A percentile compares a stretch with the other conserved stretches of the same genome.
These are phyloP conservation scores for Notechis scutatus DNA, from an alignment of 2,113 vertebrate genomes.

Conservation along the genomic window DNA sequence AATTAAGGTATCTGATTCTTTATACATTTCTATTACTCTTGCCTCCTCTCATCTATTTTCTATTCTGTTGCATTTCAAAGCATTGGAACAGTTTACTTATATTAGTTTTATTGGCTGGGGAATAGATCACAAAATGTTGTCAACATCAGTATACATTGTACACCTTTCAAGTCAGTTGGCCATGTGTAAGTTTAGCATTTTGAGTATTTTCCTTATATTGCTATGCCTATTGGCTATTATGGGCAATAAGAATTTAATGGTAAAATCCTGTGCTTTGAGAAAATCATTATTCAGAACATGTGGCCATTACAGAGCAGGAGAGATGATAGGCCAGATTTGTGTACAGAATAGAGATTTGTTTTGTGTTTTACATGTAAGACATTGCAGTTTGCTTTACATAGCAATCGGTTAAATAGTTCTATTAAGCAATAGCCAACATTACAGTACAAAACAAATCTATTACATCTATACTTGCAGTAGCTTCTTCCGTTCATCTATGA, in stretches of 20 bases:
- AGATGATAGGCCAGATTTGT: neutral
- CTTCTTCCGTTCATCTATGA: neutral
- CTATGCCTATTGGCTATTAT: neutral
- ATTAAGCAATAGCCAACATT: slow-evolving; percentile 1
- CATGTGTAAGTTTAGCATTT: slow-evolving; percentile 13
- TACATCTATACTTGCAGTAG: neutral
- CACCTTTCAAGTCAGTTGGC: neutral
- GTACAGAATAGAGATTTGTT: neutral
- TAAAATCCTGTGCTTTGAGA: neutral
- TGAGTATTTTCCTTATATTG: neutral
- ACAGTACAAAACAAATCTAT: neutral
- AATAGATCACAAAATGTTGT: neutral
- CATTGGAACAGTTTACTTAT: neutral
- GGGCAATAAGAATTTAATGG: neutral
- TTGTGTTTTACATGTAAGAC: neutral
- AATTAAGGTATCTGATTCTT: slow-evolving; percentile 13
- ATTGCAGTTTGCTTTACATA: neutral
- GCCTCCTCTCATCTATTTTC: neutral
- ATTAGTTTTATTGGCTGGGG: neutral
- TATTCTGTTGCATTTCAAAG: neutral
- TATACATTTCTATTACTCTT: slow-evolving; percentile 32
- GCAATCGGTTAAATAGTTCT: slow-evolving; percentile 2
- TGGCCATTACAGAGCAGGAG: neutral
- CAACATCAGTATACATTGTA: neutral
- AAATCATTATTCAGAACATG: neutral